Evolutionary conservation across 2,113 vertebrate species (phyloP).

Genomic region (Campylorhamphus procurvoides): DNA sequence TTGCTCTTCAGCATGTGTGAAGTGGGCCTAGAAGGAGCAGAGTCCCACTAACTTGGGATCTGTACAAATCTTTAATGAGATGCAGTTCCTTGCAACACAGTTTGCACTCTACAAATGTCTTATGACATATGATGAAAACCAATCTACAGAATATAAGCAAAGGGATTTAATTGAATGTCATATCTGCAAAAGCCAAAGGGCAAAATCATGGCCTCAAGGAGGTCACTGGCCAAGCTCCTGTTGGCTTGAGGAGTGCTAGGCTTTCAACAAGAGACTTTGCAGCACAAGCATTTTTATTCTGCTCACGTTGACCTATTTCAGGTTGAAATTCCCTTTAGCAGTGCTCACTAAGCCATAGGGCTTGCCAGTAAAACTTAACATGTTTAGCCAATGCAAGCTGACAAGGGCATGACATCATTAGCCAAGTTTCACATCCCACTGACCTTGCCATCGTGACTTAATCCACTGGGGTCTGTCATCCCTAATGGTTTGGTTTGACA

Average conservation of each 20-base stretch:
- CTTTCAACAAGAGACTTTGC: background rate
- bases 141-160: background rate
- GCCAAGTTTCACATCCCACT: slow-evolving; percentile 31
- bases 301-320: slow-evolving; percentile 14
- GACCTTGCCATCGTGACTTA: slow-evolving; percentile 48
- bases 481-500: background rate
- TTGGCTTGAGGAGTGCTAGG: background rate
- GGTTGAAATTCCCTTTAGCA: slow-evolving; percentile 18
- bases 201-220: background rate
- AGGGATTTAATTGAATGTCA: slow-evolving; percentile 9
- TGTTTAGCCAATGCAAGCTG: slow-evolving; percentile 37
- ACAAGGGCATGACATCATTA: slow-evolving; percentile 64
- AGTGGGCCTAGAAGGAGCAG: background rate
- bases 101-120: background rate
- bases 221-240: background rate
- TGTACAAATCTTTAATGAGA: background rate
- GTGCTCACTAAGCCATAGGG: background rate
- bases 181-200: background rate
- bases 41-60: background rate
- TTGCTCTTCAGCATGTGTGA: background rate
- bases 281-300: background rate
- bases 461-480: background rate
- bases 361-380: slow-evolving; percentile 26
- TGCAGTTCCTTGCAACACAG: background rate
- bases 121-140: background rate